Conservation (phyloP, 92 coral and sea anemone genomes). For the Zoanthus gigantus region DNA sequence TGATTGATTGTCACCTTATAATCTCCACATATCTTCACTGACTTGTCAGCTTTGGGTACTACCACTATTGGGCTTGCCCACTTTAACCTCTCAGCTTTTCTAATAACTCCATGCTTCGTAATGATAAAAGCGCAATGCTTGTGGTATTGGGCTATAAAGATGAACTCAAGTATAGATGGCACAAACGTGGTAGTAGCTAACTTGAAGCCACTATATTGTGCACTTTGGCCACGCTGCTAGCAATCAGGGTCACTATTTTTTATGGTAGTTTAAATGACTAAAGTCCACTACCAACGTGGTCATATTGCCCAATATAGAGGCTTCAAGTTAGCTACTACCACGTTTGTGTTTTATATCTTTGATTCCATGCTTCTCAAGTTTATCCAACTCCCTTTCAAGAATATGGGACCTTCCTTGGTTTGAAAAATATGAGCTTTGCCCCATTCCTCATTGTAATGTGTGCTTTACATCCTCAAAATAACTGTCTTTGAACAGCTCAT, state of each 20-base stretch:
- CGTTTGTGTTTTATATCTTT: too few species aligned
- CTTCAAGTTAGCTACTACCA: too few species aligned
- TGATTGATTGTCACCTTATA: conserved; percentile 47
- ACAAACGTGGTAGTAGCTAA: too few species aligned
- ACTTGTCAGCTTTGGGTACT: conserved; percentile 59
- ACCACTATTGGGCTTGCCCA: conserved; percentile 50
- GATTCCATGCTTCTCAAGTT: conserved; percentile 12
- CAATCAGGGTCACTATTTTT: too few species aligned
- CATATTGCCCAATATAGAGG: too few species aligned
- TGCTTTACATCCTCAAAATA: conserved; percentile 51
- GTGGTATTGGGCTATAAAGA: too few species aligned
- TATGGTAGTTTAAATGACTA: too few species aligned
- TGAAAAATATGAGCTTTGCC: conserved; percentile 11
- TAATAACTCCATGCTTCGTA: neutral
- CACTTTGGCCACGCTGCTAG: too few species aligned
- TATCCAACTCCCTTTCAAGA: conserved; percentile 34
- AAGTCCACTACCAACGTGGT: too few species aligned
- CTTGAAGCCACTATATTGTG: too few species aligned
- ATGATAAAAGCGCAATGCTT: too few species aligned
- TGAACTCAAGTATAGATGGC: too few species aligned
- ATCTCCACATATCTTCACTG: conserved; percentile 51
- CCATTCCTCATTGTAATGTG: conserved; percentile 20
- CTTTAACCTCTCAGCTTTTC: conserved; percentile 24
- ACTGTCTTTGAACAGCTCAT: conserved; percentile 35
- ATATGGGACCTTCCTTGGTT: conserved; percentile 43